Percentiles rank a stretch among this genome's conserved stretches.
Conservation (phyloP, 2,797 vertebrate genomes). For the Ciconia nigra region DNA sequence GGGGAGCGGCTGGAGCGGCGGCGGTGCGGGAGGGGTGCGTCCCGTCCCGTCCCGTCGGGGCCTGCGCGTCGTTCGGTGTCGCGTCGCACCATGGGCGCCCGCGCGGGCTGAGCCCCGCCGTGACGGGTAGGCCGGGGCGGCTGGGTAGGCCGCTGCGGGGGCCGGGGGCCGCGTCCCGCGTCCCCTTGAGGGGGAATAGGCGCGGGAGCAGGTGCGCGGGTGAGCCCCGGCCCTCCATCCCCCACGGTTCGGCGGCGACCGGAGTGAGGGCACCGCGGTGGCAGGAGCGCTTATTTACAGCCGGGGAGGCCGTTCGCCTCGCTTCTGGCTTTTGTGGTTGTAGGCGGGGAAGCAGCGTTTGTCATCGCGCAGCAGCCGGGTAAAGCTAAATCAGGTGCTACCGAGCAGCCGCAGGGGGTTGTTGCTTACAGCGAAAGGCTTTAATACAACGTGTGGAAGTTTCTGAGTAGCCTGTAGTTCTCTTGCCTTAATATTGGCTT, state of each 20-base stretch:
- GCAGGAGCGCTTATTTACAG: rapidly evolving
- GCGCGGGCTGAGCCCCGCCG: not conserved
- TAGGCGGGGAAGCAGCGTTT: not conserved
- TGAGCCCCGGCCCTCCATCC: not conserved
- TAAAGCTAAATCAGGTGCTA: no score
- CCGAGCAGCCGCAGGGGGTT: rapidly evolving
- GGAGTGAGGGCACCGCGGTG: not conserved
- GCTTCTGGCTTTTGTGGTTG: not conserved
- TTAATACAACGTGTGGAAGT: rapidly evolving
- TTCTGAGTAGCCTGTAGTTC: rapidly evolving
- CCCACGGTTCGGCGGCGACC: not conserved
- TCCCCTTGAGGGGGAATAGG: not conserved
- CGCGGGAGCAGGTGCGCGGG: no score
- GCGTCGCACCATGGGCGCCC: not conserved
- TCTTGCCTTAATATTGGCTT: rapidly evolving
- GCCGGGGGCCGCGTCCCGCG: not conserved
- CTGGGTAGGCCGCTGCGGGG: not conserved
- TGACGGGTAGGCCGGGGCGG: not conserved
- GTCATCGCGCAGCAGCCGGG: not conserved
- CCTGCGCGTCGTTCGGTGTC: not conserved
- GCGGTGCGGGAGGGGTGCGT: rapidly evolving
- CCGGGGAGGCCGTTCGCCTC: not conserved
- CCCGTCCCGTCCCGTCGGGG: no score
- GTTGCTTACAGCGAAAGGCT: rapidly evolving
- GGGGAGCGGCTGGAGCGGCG: rapidly evolving